Evolutionary conservation across 2,113 vertebrate species (phyloP).

Genomic region (Petaurus breviceps): DNA sequence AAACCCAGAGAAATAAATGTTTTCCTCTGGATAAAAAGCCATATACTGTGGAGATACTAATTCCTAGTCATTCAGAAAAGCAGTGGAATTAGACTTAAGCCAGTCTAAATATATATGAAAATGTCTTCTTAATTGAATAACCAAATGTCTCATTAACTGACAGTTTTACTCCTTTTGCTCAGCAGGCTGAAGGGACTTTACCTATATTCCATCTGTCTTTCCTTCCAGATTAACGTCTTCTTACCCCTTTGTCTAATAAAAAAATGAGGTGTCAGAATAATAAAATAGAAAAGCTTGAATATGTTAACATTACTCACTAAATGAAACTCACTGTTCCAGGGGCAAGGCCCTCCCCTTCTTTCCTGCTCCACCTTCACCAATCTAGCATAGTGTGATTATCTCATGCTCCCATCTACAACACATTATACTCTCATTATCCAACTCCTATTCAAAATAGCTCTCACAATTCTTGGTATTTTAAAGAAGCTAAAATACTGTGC

Average conservation of each 20-base stretch:
- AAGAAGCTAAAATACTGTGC: slow-evolving; percentile 16
- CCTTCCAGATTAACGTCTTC: slow-evolving; percentile 29
- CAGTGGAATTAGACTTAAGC: slow-evolving; percentile 37
- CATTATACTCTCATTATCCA: slow-evolving; percentile 5
- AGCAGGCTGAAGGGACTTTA: neutral
- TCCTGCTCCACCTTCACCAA: neutral
- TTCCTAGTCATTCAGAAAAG: slow-evolving; percentile 48
- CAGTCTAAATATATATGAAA: slow-evolving; percentile 36
- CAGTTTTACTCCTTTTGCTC: neutral
- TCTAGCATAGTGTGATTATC: neutral
- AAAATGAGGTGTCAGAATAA: slow-evolving; percentile 21
- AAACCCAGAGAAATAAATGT: neutral
- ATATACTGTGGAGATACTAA: slow-evolving; percentile 42
- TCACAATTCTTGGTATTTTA: neutral
- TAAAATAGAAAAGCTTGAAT: slow-evolving; percentile 8
- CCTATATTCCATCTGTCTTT: neutral
- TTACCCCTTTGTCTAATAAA: slow-evolving; percentile 41
- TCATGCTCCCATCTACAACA: neutral
- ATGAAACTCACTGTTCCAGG: neutral
- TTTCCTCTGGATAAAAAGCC: neutral
- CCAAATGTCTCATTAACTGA: slow-evolving; percentile 1
- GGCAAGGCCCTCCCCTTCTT: neutral
- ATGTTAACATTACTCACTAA: slow-evolving; percentile 1
- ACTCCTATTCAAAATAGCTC: neutral
- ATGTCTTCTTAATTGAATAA: slow-evolving; percentile 24